Percentiles rank a stretch among this genome's conserved stretches.
Conservation (phyloP, 2,888 invertebrate species). For the Noctua janthe region DNA sequence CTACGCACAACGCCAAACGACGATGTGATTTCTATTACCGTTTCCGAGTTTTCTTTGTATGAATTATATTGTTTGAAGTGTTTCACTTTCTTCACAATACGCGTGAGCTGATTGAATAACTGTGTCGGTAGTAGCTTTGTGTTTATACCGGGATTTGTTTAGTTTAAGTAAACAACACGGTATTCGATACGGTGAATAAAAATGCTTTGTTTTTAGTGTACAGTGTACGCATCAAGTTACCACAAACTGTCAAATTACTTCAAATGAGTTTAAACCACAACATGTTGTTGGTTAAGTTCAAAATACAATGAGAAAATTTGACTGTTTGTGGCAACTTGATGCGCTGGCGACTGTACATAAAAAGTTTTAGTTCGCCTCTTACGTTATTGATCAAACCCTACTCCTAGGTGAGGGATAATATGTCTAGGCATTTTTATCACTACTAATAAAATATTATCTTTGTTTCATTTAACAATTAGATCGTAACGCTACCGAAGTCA, state of each 20-base stretch:
- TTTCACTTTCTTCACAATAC: slow-evolving; percentile 63
- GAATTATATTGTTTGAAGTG: slow-evolving; percentile 66
- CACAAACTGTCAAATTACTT: too few relatives aligned
- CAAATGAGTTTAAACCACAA: too few relatives aligned
- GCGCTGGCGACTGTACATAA: background rate
- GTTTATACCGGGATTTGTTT: slow-evolving; percentile 33
- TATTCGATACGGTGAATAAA: slow-evolving; percentile 12
- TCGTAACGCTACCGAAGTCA: background rate
- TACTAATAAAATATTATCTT: background rate
- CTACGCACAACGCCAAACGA: slow-evolving; percentile 68
- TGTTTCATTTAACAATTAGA: slow-evolving; percentile 4
- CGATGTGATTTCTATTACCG: slow-evolving; percentile 79
- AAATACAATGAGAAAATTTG: too few relatives aligned
- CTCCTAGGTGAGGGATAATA: background rate
- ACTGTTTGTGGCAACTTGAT: too few relatives aligned
- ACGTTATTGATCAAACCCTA: background rate
- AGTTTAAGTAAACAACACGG: slow-evolving; percentile 28
- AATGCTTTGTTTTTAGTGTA: slow-evolving; percentile 3
- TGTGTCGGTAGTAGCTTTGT: slow-evolving; percentile 1
- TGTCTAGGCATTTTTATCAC: too few relatives aligned
- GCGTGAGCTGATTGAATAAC: slow-evolving; percentile 58
- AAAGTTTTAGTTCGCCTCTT: slow-evolving; percentile 7
- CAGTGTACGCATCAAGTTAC: too few relatives aligned
- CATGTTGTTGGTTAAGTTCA: too few relatives aligned
- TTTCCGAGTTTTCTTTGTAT: slow-evolving; percentile 75